Evolutionary conservation across 2,797 vertebrate genomes (phyloP).

Genomic region (Aythya fuligula): DNA sequence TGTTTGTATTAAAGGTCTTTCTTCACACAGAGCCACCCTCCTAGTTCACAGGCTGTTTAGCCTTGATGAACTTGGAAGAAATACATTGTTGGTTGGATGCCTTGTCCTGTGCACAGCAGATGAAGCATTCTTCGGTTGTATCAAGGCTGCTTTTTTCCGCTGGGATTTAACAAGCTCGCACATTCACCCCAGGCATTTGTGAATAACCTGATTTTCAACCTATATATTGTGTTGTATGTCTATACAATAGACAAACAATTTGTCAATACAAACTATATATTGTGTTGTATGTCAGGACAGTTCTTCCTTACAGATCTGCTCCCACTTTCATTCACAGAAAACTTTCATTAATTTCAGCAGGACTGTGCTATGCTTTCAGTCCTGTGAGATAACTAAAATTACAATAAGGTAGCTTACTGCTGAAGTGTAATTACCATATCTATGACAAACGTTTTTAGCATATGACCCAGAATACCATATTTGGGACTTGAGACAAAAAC

Average conservation of each 20-base stretch:
- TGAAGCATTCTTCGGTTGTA: background rate
- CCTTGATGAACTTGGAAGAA: background rate
- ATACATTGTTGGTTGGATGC: background rate
- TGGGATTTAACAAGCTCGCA: background rate
- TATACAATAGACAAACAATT: too few relatives aligned
- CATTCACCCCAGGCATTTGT: background rate
- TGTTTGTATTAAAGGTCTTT: background rate
- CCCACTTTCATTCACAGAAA: background rate
- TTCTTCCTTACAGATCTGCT: conserved; percentile 38
- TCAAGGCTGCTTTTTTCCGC: background rate
- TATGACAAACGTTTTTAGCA: conserved; percentile 62
- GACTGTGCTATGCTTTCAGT: background rate
- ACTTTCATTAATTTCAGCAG: background rate
- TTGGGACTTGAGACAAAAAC: conserved; percentile 47
- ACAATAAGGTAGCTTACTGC: conserved; percentile 57
- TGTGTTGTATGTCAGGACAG: conserved; percentile 3
- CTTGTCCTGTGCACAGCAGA: background rate
- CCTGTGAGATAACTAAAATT: conserved; percentile 60
- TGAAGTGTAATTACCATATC: conserved; percentile 44
- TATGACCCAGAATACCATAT: conserved; percentile 40
- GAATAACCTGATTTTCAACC: background rate
- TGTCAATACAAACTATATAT: background rate
- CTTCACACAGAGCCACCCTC: background rate
- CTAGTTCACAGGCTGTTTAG: background rate
- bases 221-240: background rate